Base-by-base conservation (phyloP, 2,888 invertebrate species). In the Drosophila lacicola region DNA sequence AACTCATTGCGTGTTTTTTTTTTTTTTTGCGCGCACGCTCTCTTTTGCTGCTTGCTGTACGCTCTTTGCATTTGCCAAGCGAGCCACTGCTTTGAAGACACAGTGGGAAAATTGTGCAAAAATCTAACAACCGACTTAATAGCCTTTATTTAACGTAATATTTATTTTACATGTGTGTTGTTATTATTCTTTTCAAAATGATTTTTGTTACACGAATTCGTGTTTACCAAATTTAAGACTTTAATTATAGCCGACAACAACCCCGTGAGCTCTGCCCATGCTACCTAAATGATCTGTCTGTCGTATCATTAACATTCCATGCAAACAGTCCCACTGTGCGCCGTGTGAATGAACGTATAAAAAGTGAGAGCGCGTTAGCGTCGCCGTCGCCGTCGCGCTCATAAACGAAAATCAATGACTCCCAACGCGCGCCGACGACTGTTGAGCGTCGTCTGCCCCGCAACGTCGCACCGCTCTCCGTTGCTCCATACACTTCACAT, bases 391-490 rank as follows among this genome's bases (percentile, higher is more conserved):
- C 57, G 75, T 75, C 67, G 73, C 64, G 77, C 82, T 88, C 86
- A 85, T 83, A 83, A 83, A 83, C 88, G 82, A 83, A 88, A 83
- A 83, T 83, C 88, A 83, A 83, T 83, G 83, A 83, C 80, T 88
- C 83, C 88, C 80, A 88, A 78, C 75, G 70, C 85, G 67, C 76
- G 64, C 55, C 50, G 71, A 49, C 63, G 60, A 57, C 63, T 70
- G 70, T 58, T 55, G 51, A 71, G 57, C 76, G 54, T 65, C 45
- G 41, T 70, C 60, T 53, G 41, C 44, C 39, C 60, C 45, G 45
- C 55, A 36, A 34, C 55, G 34, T 55, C 45, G 17, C 44, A 8
- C 14, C 45, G 13, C 45, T 19, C 47, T 4, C 25, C 25, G n/a
- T 14, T 37, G 5, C 17, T 17, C 19, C 21, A n/a, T 8, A n/a